Evolutionary conservation across 2,888 invertebrate species (phyloP).

Genomic region (Brachyopa scutellaris): DNA sequence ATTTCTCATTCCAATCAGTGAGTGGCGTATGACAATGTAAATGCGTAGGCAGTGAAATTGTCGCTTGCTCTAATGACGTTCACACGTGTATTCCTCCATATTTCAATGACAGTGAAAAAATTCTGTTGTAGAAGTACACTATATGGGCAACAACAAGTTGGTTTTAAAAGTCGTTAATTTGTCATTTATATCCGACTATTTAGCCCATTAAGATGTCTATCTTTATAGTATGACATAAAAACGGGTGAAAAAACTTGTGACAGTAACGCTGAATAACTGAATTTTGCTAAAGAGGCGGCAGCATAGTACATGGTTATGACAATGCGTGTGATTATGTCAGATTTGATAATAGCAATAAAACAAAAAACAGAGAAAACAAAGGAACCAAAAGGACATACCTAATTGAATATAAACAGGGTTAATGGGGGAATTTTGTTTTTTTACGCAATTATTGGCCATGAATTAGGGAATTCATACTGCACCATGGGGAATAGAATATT

Average conservation of each 20-base stretch:
- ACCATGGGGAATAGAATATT: neutral
- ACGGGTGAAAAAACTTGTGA: neutral
- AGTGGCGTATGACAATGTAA: neutral
- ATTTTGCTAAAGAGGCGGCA: neutral
- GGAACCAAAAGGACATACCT: constrained; percentile 5
- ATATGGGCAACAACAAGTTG: neutral
- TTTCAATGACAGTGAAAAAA: neutral
- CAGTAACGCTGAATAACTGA: neutral
- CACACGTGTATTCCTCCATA: neutral
- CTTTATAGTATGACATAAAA: constrained; percentile 27
- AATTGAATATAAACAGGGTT: constrained; percentile 39
- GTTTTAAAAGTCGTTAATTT: constrained; percentile 39
- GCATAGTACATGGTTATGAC: neutral
- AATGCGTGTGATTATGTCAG: constrained; percentile 23
- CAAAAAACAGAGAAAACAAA: neutral
- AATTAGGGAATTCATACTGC: constrained; percentile 34
- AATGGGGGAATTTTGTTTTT: constrained; percentile 17
- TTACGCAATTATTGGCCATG: constrained; percentile 22
- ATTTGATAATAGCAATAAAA: constrained; percentile 7
- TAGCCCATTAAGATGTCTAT: constrained; percentile 44
- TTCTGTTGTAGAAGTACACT: neutral
- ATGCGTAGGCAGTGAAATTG: neutral
- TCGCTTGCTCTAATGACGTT: neutral
- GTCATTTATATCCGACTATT: constrained; percentile 29
- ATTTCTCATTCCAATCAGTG: constrained; percentile 16